phyloP scores from a whole-genome alignment of 2,113 vertebrate genomes.

The Scomber scombrus region DNA sequence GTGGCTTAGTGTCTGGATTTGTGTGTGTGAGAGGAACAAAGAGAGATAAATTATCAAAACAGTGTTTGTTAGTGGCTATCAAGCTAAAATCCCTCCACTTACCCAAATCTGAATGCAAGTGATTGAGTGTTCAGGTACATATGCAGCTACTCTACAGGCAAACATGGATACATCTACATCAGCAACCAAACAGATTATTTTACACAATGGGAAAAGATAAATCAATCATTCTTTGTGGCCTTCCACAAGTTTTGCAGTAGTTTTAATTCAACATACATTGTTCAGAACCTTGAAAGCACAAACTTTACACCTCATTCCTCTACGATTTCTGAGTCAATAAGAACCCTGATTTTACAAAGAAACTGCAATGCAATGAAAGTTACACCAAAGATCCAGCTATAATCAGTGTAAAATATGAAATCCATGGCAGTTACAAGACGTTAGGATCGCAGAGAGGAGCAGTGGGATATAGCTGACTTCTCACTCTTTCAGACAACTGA shows the following conservation, averaged over 20 bases:
- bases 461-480: background rate
- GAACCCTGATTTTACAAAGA: background rate
- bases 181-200: background rate
- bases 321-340: background rate
- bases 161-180: too few relatives aligned
- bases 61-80: background rate
- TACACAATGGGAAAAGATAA: background rate
- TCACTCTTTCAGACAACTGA: background rate
- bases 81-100: background rate
- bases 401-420: conserved; percentile 4
- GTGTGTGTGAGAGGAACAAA: background rate
- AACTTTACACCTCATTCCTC: background rate
- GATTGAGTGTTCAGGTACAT: background rate
- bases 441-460: background rate
- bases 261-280: too few relatives aligned
- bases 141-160: background rate
- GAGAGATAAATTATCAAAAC: background rate
- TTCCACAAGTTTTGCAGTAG: too few relatives aligned
- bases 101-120: background rate
- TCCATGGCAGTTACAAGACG: background rate
- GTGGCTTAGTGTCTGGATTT: background rate
- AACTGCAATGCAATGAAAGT: background rate
- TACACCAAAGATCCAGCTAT: background rate
- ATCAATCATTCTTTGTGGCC: background rate
- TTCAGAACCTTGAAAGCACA: too few relatives aligned